Base-by-base conservation (phyloP, 1,140 invertebrate genomes). In the Ruditapes philippinarum region DNA sequence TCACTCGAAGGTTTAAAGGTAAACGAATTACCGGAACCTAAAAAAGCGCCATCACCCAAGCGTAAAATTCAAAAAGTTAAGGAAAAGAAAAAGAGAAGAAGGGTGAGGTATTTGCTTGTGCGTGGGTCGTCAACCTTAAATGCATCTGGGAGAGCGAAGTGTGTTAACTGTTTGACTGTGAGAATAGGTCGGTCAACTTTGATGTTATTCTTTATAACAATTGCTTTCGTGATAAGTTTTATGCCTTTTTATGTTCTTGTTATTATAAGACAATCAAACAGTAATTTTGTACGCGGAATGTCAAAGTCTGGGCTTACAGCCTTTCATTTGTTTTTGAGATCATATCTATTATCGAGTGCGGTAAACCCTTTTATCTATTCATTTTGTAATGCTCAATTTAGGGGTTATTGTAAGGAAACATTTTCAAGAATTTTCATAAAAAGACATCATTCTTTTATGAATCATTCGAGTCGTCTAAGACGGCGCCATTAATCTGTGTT, bases 341-440 rank as follows among this genome's bases (percentile, higher is more conserved):
- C 87, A 11, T 89, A 89, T 62, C 25, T 89, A 33, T 76, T 89
- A 22, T 89, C 79, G 2, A 74, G 87, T 89, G 87, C 79, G 12
- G 81, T 89, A 12, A 89, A 89, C 40, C 87, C 87, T 25, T 51
- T 89, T 2, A 89, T 89, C 22, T 89, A 89, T 31, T 89, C 87
- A 17, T 89, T 89, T 38, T 89, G 87, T 82, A 89, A 89, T 65
- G 31, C 36, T 11, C 87, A 89, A 42, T 89, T 89, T 57, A 81
- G 87, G 42, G 40, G 73, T 2, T 36, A 70, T 33, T 84, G 81
- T 65, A 62, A 33, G n/a, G 79, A 82, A 22, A 40, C 51, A 57
- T 65, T 82, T 60, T 54, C 76, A 9, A 79, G 31, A 38, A 33
- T 79, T 22, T 31, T 79, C 33, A 14, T 57, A 17, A 51, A 28